Conservation (phyloP, 2,797 vertebrate species). For the Tapirus indicus region DNA sequence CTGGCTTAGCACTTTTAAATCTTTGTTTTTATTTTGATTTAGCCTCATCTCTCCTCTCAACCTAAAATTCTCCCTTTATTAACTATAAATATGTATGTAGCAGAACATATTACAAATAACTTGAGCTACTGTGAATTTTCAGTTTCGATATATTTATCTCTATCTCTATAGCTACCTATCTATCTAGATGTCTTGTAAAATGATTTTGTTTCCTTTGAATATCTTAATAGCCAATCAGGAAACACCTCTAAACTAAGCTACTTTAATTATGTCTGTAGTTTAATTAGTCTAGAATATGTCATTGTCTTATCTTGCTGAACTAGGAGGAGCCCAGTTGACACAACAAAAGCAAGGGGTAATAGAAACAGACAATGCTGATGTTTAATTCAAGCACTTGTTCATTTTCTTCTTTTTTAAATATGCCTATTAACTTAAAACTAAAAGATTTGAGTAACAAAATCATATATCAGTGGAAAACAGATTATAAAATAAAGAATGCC, state of each 20-base stretch:
- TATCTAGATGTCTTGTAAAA: constrained; percentile 62
- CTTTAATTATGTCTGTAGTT: constrained; percentile 50
- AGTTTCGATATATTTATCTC: constrained; percentile 12
- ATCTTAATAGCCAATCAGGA: constrained; percentile 62
- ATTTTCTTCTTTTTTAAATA: neutral
- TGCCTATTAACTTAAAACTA: neutral
- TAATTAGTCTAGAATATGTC: constrained; percentile 22
- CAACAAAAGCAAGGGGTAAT: constrained; percentile 46
- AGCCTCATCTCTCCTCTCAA: neutral
- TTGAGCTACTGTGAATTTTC: constrained; percentile 55
- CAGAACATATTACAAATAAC: constrained; percentile 60
- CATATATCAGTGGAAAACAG: neutral
- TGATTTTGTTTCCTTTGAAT: constrained; percentile 71
- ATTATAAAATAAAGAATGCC: constrained; percentile 41
- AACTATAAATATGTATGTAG: neutral
- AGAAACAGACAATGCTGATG: constrained; percentile 55
- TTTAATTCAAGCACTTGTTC: constrained; percentile 50
- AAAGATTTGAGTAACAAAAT: neutral
- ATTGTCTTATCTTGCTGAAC: constrained; percentile 52
- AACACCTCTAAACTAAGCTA: constrained; percentile 42
- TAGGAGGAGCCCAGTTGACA: neutral
- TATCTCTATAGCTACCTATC: neutral
- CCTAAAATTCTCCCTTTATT: neutral
- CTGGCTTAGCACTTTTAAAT: neutral
- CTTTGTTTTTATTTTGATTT: neutral